Evolutionary conservation across 1,140 invertebrate species (phyloP).

Genomic region (Heliconius hermathena): DNA sequence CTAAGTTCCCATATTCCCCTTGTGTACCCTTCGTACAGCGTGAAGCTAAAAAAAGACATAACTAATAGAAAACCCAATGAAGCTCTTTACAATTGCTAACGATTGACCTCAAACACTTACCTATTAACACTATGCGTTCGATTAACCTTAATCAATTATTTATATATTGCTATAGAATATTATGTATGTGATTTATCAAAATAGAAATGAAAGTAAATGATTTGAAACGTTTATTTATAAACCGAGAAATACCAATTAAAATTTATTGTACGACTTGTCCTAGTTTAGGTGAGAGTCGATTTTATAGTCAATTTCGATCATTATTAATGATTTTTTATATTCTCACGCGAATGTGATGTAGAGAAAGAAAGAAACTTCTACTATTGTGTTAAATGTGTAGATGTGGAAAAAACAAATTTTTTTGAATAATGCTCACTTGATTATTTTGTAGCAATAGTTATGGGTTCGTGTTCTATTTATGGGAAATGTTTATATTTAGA

Average conservation of each 20-base stretch:
- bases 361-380: background rate
- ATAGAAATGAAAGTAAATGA: background rate
- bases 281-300: background rate
- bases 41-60: background rate
- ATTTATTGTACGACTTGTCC: constrained; percentile 8
- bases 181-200: background rate
- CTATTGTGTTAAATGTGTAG: background rate
- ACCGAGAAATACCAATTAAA: constrained; percentile 1
- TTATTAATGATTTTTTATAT: background rate
- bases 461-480: too few relatives aligned
- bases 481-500: too few relatives aligned
- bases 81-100: background rate
- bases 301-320: background rate
- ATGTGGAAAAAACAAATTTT: too few relatives aligned
- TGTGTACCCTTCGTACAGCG: background rate
- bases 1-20: too few relatives aligned
- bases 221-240: background rate
- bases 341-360: background rate
- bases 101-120: constrained; percentile 2
- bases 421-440: too few relatives aligned
- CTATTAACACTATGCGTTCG: background rate
- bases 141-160: constrained; percentile 12
- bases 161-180: background rate
- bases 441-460: too few relatives aligned
- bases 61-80: background rate